Percentiles rank a stretch among this genome's conserved stretches.
These are phyloP conservation scores for Acleris cristana DNA, from an alignment of 2,888 invertebrate genomes.

Conservation along the genomic window DNA sequence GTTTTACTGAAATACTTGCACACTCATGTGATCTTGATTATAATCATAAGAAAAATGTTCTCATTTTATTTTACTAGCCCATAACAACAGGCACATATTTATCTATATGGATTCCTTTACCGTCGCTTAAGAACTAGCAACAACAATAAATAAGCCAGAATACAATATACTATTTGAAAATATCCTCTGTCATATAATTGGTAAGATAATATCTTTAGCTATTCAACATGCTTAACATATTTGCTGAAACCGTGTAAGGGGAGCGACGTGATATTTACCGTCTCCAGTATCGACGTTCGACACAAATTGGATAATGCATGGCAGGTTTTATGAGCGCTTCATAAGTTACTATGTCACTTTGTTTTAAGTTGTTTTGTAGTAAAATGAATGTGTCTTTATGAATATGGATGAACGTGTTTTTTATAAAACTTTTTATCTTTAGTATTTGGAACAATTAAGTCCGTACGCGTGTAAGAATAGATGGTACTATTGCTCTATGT, in stretches of 20 bases:
- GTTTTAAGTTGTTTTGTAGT: conserved; percentile 2
- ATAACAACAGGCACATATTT: too few relatives aligned
- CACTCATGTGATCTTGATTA: too few relatives aligned
- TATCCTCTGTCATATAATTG: not conserved
- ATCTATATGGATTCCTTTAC: too few relatives aligned
- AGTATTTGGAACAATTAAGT: not conserved
- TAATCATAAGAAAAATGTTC: too few relatives aligned
- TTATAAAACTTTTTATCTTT: not conserved
- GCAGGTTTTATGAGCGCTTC: conserved; percentile 42
- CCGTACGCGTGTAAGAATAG: too few relatives aligned
- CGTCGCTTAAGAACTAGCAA: too few relatives aligned
- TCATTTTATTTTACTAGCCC: too few relatives aligned
- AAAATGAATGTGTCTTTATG: conserved; percentile 2
- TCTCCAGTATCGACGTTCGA: conserved; percentile 51
- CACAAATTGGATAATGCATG: conserved; percentile 58
- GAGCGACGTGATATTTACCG: conserved; percentile 51
- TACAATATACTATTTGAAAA: too few relatives aligned
- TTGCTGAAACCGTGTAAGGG: conserved; percentile 48
- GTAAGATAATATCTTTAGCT: conserved; percentile 35
- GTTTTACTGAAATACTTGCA: too few relatives aligned
- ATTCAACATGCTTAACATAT: conserved; percentile 36
- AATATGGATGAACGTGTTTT: not conserved
- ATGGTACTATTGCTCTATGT: too few relatives aligned
- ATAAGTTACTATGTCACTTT: conserved; percentile 23
- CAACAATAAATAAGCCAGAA: too few relatives aligned